A percentile compares a stretch with the other conserved stretches of the same genome.
Evolutionary conservation across 1,140 invertebrate species (phyloP).

Genomic region (Bombus consobrinus): DNA sequence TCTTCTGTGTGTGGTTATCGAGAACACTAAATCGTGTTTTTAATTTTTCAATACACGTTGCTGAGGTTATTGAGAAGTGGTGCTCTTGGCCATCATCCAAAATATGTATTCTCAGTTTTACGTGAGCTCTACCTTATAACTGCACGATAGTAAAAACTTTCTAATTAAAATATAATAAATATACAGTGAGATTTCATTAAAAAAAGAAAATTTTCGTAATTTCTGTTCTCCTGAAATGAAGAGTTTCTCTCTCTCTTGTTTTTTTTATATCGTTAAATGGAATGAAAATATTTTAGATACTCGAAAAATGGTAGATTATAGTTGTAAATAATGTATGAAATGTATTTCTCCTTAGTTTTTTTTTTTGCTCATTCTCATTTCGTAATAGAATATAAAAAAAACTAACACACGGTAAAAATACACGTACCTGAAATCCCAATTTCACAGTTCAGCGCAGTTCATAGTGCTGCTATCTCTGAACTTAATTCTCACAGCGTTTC

Average conservation of each 20-base stretch:
- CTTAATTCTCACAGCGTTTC: neutral
- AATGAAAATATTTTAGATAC: neutral
- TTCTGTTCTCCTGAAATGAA: neutral
- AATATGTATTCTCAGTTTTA: neutral
- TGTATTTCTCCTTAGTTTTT: too few relatives aligned
- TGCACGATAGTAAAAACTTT: neutral
- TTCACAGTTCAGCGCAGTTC: conserved; percentile 5
- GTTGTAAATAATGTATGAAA: neutral
- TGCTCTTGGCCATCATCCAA: neutral
- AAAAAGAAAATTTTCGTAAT: neutral
- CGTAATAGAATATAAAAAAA: neutral
- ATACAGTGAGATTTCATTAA: neutral
- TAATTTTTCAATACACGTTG: neutral
- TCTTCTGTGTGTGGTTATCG: neutral
- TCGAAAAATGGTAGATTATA: neutral
- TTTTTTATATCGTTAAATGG: neutral
- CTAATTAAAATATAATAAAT: neutral
- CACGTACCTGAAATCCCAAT: neutral
- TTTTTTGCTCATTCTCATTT: neutral
- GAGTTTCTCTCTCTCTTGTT: neutral
- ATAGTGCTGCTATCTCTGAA: neutral
- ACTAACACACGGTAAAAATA: neutral
- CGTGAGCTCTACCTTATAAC: neutral
- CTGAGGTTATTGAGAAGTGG: neutral
- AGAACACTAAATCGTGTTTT: neutral